Percentiles rank a stretch among this genome's conserved stretches.
Evolutionary conservation across 2,797 vertebrate genomes (phyloP).

Genomic region (Hydrolagus colliei): DNA sequence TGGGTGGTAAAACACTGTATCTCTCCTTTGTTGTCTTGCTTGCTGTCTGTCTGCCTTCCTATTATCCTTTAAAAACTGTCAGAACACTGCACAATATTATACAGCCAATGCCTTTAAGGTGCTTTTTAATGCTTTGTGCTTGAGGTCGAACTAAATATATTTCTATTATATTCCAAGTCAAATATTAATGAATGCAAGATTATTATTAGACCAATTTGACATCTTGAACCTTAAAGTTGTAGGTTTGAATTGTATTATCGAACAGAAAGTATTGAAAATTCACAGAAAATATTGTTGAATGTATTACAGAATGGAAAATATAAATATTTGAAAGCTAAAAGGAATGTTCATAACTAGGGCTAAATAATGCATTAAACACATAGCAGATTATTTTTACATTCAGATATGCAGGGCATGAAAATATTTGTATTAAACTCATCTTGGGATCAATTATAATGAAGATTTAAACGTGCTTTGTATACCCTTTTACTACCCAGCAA

Average conservation of each 20-base stretch:
- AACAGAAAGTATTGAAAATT: background rate
- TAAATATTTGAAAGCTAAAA: background rate
- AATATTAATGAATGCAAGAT: constrained; percentile 8
- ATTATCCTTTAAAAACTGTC: constrained; percentile 7
- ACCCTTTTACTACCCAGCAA: background rate
- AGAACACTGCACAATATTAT: constrained; percentile 16
- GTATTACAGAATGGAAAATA: constrained; percentile 5
- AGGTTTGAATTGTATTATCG: background rate
- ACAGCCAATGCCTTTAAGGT: constrained; percentile 16
- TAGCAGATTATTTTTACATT: background rate
- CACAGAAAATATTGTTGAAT: background rate
- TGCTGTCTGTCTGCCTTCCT: constrained; percentile 17
- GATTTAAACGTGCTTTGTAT: background rate
- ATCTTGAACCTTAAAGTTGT: background rate
- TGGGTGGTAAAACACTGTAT: constrained; percentile 6
- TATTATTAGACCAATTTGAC: background rate
- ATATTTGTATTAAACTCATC: background rate
- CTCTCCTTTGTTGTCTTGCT: constrained; percentile 16
- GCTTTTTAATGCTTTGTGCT: constrained; percentile 11
- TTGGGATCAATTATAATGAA: background rate
- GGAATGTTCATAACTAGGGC: background rate
- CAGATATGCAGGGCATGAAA: background rate
- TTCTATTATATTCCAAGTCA: background rate
- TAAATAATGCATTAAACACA: background rate
- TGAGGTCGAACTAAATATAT: background rate